A percentile compares a stretch with the other conserved stretches of the same genome.
Evolutionary conservation across 2,113 vertebrate species (phyloP).

Genomic region (Lepus timidus): DNA sequence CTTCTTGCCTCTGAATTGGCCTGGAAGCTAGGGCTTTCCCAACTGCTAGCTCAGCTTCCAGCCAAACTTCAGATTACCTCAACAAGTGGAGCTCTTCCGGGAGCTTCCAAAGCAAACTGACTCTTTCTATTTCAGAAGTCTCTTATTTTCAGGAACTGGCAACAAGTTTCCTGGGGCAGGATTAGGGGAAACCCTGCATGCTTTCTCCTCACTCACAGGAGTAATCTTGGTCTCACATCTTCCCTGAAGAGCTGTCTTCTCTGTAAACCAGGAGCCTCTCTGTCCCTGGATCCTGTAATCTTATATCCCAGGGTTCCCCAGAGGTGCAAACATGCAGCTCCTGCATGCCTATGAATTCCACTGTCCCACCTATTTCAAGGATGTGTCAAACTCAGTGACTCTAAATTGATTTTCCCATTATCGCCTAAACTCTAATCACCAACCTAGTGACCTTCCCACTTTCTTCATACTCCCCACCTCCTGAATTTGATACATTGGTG

Average conservation of each 20-base stretch:
- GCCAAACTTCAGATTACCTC: not conserved
- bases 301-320: not conserved
- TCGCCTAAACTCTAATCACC: not conserved
- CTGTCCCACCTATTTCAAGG: not conserved
- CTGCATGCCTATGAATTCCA: not conserved
- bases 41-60: not conserved
- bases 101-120: not conserved
- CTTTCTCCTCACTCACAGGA: not conserved
- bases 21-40: slow-evolving; percentile 32
- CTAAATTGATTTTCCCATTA: not conserved
- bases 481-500: not conserved
- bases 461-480: not conserved
- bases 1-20: not conserved
- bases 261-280: not conserved
- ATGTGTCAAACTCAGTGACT: not conserved
- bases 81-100: not conserved
- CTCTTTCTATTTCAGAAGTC: not conserved
- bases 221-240: not conserved
- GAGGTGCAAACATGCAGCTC: not conserved
- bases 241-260: not conserved
- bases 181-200: not conserved
- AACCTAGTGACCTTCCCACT: not conserved
- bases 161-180: not conserved
- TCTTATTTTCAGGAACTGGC: not conserved
- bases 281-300: not conserved